phyloP scores from a whole-genome alignment of 1,140 invertebrate species.

The Plutomurus gul region DNA sequence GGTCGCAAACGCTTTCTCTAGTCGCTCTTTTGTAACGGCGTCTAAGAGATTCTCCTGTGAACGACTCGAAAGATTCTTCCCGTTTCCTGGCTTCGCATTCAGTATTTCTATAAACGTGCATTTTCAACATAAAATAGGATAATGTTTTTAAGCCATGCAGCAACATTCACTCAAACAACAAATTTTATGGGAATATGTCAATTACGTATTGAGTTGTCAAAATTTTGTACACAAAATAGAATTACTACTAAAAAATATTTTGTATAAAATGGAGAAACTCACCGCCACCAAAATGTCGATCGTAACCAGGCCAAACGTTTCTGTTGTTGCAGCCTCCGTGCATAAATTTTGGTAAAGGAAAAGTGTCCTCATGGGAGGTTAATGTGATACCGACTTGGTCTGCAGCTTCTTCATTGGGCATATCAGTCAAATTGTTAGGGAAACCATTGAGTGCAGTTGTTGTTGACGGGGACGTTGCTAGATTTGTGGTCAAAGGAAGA shows the following conservation, averaged over 20 bases:
- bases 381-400: background rate
- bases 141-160: background rate
- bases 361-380: background rate
- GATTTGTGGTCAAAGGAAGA: background rate
- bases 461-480: too few species aligned
- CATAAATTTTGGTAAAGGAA: background rate
- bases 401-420: background rate
- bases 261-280: background rate
- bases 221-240: background rate
- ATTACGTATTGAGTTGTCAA: background rate
- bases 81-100: constrained; percentile 26
- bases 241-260: background rate
- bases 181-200: background rate
- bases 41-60: constrained; percentile 50
- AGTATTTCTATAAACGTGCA: constrained; percentile 6
- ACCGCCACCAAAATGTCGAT: constrained; percentile 43
- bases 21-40: constrained; percentile 39
- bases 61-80: constrained; percentile 35
- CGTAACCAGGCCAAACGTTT: constrained; percentile 38
- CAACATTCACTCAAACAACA: too few species aligned
- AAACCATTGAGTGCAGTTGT: background rate
- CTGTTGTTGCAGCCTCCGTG: constrained; percentile 17
- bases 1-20: constrained; percentile 36
- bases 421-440: background rate
- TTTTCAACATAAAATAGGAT: background rate